Conservation (phyloP, 2,113 vertebrate genomes). For the Ovibos moschatus region DNA sequence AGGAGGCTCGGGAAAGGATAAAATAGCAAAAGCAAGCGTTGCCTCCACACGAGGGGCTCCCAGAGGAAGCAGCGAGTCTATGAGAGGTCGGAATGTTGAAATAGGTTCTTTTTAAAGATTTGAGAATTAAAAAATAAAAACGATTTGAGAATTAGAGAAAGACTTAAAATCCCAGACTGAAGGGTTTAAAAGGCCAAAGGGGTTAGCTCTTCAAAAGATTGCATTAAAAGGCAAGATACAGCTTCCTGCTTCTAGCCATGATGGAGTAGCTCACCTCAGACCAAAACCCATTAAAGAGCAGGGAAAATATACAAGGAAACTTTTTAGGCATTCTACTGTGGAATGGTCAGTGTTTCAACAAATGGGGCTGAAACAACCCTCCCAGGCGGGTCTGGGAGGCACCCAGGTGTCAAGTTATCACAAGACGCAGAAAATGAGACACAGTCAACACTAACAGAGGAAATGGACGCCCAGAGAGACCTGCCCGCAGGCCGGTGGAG, state of each 20-base stretch:
- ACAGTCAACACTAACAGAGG: neutral
- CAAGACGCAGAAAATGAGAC: neutral
- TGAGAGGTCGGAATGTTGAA: neutral
- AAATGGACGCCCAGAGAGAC: rapidly evolving
- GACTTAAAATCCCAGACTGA: no score
- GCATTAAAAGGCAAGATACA: neutral
- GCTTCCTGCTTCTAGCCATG: neutral
- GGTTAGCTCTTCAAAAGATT: neutral
- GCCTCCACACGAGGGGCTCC: neutral
- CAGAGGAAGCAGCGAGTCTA: neutral
- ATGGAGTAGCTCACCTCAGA: neutral
- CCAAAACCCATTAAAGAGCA: neutral
- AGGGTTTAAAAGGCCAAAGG: neutral
- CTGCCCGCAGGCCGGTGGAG: neutral
- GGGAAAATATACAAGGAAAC: neutral
- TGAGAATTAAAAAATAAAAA: neutral
- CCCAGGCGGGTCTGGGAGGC: neutral
- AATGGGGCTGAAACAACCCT: neutral
- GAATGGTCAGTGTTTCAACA: neutral
- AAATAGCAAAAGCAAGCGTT: neutral
- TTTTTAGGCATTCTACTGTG: neutral
- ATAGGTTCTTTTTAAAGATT: neutral
- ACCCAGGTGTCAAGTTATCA: neutral
- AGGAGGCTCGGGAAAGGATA: neutral
- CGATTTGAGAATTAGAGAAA: neutral